Evolutionary conservation across 2,888 invertebrate species (phyloP).

Genomic region (Ceratothoa steindachneri): DNA sequence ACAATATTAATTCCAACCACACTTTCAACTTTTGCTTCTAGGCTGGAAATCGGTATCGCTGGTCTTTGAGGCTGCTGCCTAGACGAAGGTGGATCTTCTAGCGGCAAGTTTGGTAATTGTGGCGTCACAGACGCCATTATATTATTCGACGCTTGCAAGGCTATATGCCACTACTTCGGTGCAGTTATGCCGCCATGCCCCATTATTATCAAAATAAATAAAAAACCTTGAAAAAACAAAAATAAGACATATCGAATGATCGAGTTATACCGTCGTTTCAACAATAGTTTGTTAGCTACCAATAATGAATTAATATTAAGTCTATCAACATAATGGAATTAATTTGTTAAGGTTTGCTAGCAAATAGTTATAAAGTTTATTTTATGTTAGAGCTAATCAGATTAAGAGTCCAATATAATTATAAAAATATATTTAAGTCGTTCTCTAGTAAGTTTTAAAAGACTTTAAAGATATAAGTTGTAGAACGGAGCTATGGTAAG

Average conservation of each 20-base stretch:
- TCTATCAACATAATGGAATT: neutral
- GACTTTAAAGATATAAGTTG: too few species aligned
- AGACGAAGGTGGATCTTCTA: constrained; percentile 7
- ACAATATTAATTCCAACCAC: neutral
- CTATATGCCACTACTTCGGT: neutral
- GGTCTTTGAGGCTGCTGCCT: neutral
- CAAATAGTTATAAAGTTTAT: neutral
- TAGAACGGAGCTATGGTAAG: too few species aligned
- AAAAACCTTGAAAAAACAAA: neutral
- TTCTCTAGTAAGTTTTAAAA: neutral
- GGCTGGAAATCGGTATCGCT: constrained; percentile 8
- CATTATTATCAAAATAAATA: neutral
- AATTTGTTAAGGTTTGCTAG: neutral
- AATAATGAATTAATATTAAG: neutral
- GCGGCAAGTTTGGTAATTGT: constrained; percentile 1
- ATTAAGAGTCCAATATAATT: neutral
- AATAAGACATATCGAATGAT: neutral
- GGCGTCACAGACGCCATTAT: constrained; percentile 10
- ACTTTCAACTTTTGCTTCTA: constrained; percentile 12
- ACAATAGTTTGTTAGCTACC: neutral
- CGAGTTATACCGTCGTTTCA: neutral
- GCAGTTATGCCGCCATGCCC: constrained; percentile 5
- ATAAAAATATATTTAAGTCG: neutral
- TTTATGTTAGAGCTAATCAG: neutral
- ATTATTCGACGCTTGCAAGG: neutral